Base-by-base conservation (phyloP, 2,888 invertebrate genomes). In the Patella depressa region DNA sequence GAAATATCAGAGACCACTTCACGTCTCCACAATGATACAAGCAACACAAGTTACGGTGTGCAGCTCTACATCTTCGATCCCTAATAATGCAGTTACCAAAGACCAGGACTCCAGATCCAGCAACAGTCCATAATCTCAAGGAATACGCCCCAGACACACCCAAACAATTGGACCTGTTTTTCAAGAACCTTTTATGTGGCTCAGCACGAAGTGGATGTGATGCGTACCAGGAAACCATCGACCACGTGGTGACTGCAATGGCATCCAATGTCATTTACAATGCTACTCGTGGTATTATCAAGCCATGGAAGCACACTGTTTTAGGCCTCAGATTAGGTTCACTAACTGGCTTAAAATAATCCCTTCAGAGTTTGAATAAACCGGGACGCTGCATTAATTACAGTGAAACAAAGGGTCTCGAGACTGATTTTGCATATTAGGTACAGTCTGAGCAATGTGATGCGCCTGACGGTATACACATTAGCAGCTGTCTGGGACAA, bases 221-320 rank as follows among this genome's bases (percentile, higher is more conserved):
- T 24, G 24, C 24, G 24, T 24, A 24, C 24, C 24, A 24, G 24
- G 73, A 73, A 17, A 73, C 17, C 57, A 45, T 65, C 17, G 17
- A 53, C 45, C 53, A 24, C n/a, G 77, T 73, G 7, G 77, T 73
- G 29, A 29, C 14, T 70, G 71, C 9, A 34, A 24, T 24, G 24
- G 73, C 14, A n/a, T 74, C 74, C 17, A 78, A 79, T 78, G 79
- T 73, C 15, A 71, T 78, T 72, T 79, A 71, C 71, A 79, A 78
- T 74, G 75, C 72, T 24, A 55, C 78, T 17, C 45, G 74, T 14
- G 79, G 75, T 34, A 78, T 2, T 24, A 75, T 79, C 19, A 79
- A 72, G 54, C 79, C 79, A 5, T 59, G 75, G 78, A 79, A 79
- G 72, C 79, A 79, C 53, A 79, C 59, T 24, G 24, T 24, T 24